These are phyloP conservation scores for Stigmatopora nigra DNA, from an alignment of 2,113 vertebrate genomes.

Conservation along the genomic window DNA sequence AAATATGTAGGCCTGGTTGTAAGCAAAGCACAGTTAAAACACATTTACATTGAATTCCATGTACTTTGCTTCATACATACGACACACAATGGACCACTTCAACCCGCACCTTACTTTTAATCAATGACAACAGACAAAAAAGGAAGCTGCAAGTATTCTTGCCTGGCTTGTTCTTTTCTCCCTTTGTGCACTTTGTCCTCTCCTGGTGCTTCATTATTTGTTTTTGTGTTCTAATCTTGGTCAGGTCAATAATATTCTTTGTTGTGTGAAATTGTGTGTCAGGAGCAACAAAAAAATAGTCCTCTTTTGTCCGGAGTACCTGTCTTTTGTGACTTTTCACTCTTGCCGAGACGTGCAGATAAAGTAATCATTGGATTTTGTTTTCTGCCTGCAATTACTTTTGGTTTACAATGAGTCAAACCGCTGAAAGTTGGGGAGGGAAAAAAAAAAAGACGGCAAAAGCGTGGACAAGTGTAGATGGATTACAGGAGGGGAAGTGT, in stretches of 20 bases:
- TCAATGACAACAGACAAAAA: constrained; percentile 60
- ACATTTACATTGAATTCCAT: constrained; percentile 50
- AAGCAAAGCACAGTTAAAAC: constrained; percentile 37
- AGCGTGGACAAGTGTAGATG: constrained; percentile 61
- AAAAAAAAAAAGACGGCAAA: constrained; percentile 45
- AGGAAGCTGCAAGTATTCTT: constrained; percentile 34
- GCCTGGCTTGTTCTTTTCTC: constrained; percentile 60
- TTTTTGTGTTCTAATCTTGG: constrained; percentile 77
- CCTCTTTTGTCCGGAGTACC: constrained; percentile 70
- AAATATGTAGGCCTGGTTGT: not conserved
- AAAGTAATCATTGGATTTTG: constrained; percentile 79
- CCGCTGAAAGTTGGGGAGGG: not conserved
- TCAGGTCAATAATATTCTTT: constrained; percentile 80
- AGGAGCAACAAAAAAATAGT: constrained; percentile 40
- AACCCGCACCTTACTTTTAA: constrained; percentile 66
- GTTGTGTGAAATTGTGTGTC: constrained; percentile 74
- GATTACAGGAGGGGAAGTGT: constrained; percentile 60
- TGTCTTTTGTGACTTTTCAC: constrained; percentile 70
- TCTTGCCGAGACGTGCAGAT: constrained; percentile 64
- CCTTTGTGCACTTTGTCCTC: constrained; percentile 66
- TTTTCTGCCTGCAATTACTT: constrained; percentile 76
- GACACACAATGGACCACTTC: constrained; percentile 40
- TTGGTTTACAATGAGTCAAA: constrained; percentile 69
- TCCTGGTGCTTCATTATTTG: constrained; percentile 70
- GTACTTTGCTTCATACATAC: constrained; percentile 44